Base-by-base conservation (phyloP, 2,797 vertebrate species). In the Micropoecilia bifurca region DNA sequence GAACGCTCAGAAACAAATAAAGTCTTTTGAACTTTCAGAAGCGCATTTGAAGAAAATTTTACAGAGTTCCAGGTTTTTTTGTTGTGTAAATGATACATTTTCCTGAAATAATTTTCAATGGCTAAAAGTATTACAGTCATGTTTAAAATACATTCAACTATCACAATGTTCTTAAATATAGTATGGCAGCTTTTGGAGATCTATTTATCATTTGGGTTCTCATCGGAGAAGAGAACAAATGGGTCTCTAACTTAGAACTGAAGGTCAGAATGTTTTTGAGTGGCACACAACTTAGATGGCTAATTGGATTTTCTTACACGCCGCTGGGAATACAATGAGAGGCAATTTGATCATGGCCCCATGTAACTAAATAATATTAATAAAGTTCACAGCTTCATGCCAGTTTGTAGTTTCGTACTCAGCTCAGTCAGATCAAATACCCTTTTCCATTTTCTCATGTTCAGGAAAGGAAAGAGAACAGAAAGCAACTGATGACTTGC, bases 191-290 rank as follows among this genome's bases (percentile, higher is more conserved):
- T 80, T 80, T 71, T 77, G 22, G 74, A 4, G 20, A 9, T 10
- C 25, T 63, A 57, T 84, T 28, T 50, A 74, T 76, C 73, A 87
- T 83, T 86, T 87, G 83, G 81, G 63, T 50, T 85, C 36, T 90
- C 76, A 91, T 89, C 88, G 91, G 92, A 88, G 80, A 85, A 85
- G 72, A 61, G 59, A 90, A 68, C 85, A 83, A 75, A 74, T 80
- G 71, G 77, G 84, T 87, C 48, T 84, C 63, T 85, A 80, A 87
- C 75, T 80, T 63, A 59, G 20, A 73, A 45, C 7, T 50, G 69
- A 89, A 93, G 85, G 88, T 92, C 88, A 87, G 33, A 85, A 78
- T 84, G 28, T 87, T 83, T 93, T 86, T 83, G 89, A 82, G 80
- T 53, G 53, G 76, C 50, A 30, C 45, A 20, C 33, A 82, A 84